Evolutionary conservation across 2,113 vertebrate genomes (phyloP), one percentile per base, ranked within the genome.

Genomic region (Halichoerus grypus): DNA sequence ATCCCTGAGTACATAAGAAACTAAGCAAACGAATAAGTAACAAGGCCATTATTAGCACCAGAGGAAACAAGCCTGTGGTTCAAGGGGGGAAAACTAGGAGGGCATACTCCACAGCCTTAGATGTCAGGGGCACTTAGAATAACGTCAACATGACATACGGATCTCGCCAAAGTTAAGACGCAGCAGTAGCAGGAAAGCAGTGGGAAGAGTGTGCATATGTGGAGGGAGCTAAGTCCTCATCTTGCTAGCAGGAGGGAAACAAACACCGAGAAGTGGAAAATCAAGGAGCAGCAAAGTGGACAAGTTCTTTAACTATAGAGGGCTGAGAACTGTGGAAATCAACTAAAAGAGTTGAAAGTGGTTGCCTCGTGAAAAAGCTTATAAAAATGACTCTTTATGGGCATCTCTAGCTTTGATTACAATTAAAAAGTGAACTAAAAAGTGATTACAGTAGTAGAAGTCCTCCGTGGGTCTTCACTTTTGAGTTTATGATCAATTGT

Each of bases 351-450:
- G 51, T 31, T 59, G 8, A 69, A 39, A 82, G 59, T 42, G 15
- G 4, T 24, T 63, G 22, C 77, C 55, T 63, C 33, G 31, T 22
- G 24, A 39, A 67, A 85, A 76, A 81, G 24, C 49, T 80, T 92
- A 53, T 76, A 33, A 55, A 94, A 92, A 28, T 39, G 12, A 33
- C 24, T n/a, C 74, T 95, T 49, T 95, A 7, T 71, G 19, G 89
- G 49, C 33, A 22, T 53, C 83, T 69, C 28, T 81, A 81, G n/a
- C 16, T 94, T 89, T 85, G 12, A 61, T 80, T 94, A 83, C 84
- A 92, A 69, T 76, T 89, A 90, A 96, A 72, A 84, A 88, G 16
- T 55, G 33, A 93, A 46, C 61, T 86, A 18, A 72, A n/a, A 94
- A 76, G 26, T 67, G 22, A 82, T 85, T 86, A 26, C 0, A 51